A percentile compares a stretch with the other conserved stretches of the same genome.
Evolutionary conservation across 1,140 invertebrate genomes (phyloP).

Genomic region (Drusus annulatus): DNA sequence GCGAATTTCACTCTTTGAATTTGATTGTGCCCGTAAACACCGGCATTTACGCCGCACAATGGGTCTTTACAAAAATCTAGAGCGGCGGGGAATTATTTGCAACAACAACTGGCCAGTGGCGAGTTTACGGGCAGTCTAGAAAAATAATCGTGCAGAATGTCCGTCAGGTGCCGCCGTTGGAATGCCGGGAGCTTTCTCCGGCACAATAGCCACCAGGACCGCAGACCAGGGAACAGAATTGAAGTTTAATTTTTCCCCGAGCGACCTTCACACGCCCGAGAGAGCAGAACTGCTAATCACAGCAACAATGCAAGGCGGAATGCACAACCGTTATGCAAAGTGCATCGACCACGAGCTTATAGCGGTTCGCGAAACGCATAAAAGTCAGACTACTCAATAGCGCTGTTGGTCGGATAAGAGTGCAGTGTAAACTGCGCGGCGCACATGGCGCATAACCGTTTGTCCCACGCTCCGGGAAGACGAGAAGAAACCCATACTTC

Average conservation of each 20-base stretch:
- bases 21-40: no score
- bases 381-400: neutral
- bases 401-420: neutral
- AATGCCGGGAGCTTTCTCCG: conserved; percentile 3
- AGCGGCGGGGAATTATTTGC: neutral
- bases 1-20: no score
- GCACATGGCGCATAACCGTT: neutral
- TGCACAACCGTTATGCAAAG: conserved; percentile 51
- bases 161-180: neutral
- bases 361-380: conserved; percentile 10
- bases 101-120: neutral
- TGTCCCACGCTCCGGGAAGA: conserved; percentile 9
- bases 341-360: conserved; percentile 40
- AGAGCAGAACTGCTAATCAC: neutral
- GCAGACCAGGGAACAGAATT: neutral
- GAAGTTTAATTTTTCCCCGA: neutral
- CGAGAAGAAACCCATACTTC: neutral
- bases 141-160: neutral
- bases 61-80: neutral
- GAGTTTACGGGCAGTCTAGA: neutral
- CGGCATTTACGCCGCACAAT: neutral
- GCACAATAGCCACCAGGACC: neutral
- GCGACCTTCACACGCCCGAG: conserved; percentile 1
- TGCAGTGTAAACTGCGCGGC: neutral
- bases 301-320: conserved; percentile 20